phyloP scores from a whole-genome alignment of 2,888 invertebrate species.

The Sinelater perroti region DNA sequence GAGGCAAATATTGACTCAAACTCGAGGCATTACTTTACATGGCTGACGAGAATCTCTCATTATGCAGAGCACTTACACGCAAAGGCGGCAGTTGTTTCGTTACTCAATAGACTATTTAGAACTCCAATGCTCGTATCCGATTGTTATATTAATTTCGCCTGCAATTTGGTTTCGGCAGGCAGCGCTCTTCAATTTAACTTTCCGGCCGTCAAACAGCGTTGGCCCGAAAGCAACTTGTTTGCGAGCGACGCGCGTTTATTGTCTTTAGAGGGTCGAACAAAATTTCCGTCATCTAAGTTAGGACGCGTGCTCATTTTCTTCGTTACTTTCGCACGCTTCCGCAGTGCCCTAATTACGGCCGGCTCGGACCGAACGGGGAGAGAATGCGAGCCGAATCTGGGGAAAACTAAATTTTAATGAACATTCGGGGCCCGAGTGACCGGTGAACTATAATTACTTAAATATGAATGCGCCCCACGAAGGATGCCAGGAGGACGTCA shows the following conservation, averaged over 20 bases:
- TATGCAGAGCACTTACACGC: too few species aligned
- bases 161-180: too few species aligned
- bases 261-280: conserved; percentile 17
- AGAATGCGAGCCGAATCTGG: conserved; percentile 45
- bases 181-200: conserved; percentile 16
- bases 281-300: conserved; percentile 24
- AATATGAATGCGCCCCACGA: conserved; percentile 40
- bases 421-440: conserved; percentile 45
- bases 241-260: conserved; percentile 13
- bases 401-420: conserved; percentile 55
- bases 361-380: conserved; percentile 30
- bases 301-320: conserved; percentile 23
- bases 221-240: conserved; percentile 17
- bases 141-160: too few species aligned
- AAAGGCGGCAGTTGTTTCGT: too few species aligned
- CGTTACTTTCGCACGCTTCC: conserved; percentile 17
- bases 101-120: too few species aligned
- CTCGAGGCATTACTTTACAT: too few species aligned
- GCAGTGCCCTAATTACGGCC: conserved; percentile 38
- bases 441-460: conserved; percentile 48
- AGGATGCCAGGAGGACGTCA: conserved; percentile 23
- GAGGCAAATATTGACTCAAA: too few species aligned
- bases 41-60: too few species aligned
- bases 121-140: too few species aligned
- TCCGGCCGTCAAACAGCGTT: conserved; percentile 13